Conservation (phyloP, 2,888 invertebrate species). For the Molorchus minor region DNA sequence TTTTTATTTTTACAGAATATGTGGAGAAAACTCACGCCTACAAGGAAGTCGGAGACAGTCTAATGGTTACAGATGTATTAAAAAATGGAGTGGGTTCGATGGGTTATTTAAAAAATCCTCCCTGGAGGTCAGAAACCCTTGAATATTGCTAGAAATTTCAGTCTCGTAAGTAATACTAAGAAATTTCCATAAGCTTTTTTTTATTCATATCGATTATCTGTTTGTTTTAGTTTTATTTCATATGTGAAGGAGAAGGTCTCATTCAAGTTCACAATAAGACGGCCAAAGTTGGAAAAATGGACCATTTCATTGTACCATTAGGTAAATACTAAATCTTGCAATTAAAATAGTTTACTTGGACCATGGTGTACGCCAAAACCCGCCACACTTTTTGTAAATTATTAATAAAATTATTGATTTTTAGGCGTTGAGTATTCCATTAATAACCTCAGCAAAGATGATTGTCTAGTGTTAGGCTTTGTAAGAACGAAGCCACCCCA, state of each 20-base stretch:
- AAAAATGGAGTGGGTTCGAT: slow-evolving; percentile 2
- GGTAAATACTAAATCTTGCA: slow-evolving; percentile 13
- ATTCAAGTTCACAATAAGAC: slow-evolving; percentile 26
- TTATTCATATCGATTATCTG: background rate
- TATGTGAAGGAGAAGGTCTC: slow-evolving; percentile 23
- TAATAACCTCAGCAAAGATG: slow-evolving; percentile 15
- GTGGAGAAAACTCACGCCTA: background rate
- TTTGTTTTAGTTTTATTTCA: slow-evolving; percentile 25
- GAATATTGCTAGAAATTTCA: slow-evolving; percentile 15
- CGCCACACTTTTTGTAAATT: background rate
- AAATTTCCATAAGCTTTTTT: background rate
- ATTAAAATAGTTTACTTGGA: background rate
- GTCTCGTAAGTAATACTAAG: slow-evolving; percentile 17
- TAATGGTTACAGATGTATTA: slow-evolving; percentile 5
- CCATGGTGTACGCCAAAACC: background rate
- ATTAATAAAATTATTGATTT: background rate
- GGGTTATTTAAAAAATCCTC: slow-evolving; percentile 19
- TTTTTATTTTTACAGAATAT: slow-evolving; percentile 10
- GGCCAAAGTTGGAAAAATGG: slow-evolving; percentile 1
- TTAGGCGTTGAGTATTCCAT: slow-evolving; percentile 27
- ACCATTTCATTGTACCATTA: slow-evolving; percentile 16
- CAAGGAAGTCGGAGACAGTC: background rate
- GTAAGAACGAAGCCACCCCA: too few species aligned
- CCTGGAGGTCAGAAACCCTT: slow-evolving; percentile 14
- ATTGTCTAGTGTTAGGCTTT: slow-evolving; percentile 17